A percentile compares a stretch with the other conserved stretches of the same genome.
phyloP scores from a whole-genome alignment of 2,113 vertebrate species.

The Alouatta palliata region DNA sequence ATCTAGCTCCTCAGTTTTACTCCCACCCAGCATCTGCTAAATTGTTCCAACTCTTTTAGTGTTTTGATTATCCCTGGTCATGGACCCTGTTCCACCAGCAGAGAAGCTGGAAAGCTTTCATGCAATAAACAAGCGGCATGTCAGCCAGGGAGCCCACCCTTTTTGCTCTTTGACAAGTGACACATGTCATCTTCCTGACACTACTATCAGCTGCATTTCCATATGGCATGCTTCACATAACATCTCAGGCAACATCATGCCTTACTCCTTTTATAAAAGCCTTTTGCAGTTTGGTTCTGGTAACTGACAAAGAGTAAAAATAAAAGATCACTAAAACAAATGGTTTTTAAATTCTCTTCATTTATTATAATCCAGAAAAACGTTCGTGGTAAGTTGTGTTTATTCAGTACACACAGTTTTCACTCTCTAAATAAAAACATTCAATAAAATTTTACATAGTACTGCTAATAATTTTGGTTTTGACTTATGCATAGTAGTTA shows the following conservation, averaged over 20 bases:
- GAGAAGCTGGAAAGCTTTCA: neutral
- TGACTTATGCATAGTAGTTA: neutral
- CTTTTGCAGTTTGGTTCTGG: conserved; percentile 5
- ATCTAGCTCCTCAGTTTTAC: neutral
- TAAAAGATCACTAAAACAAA: conserved; percentile 28
- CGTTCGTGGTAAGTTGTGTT: neutral
- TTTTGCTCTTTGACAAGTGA: neutral
- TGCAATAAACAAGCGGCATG: neutral
- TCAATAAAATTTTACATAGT: neutral
- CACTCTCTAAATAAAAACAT: neutral
- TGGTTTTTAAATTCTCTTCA: neutral
- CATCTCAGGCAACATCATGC: neutral
- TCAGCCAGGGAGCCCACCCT: neutral
- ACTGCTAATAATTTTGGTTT: neutral
- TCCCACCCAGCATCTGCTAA: neutral
- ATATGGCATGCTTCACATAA: neutral
- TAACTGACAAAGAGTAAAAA: neutral
- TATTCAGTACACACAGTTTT: neutral
- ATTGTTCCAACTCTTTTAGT: neutral
- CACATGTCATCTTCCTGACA: neutral
- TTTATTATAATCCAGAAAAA: conserved; percentile 33
- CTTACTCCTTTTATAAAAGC: neutral
- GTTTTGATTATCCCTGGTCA: neutral
- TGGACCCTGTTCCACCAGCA: neutral
- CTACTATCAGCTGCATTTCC: neutral